Evolutionary conservation across 2,797 vertebrate genomes (phyloP).

Genomic region (Artibeus lituratus): DNA sequence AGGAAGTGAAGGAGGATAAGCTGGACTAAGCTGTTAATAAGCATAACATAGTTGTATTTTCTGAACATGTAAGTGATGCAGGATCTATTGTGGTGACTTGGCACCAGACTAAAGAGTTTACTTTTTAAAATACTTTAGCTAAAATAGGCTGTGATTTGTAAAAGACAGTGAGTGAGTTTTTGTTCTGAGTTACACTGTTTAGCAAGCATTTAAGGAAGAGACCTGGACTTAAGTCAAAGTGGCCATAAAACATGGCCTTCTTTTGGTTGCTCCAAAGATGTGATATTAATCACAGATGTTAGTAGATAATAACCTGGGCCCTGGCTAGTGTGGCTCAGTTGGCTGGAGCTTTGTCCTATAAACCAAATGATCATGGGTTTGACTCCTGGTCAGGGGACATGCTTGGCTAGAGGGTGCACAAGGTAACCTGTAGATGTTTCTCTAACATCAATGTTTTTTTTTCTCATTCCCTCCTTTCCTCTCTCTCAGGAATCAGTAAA

Average conservation of each 20-base stretch:
- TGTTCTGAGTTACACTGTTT: background rate
- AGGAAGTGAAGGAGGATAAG: background rate
- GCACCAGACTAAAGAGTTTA: background rate
- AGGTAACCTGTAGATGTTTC: too few relatives aligned
- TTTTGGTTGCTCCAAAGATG: background rate
- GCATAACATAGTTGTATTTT: background rate
- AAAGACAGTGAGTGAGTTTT: background rate
- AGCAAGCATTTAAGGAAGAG: background rate
- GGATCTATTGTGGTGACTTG: background rate
- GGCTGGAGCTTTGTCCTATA: too few relatives aligned
- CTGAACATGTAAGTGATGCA: background rate
- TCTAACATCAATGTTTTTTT: too few relatives aligned
- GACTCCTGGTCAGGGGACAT: too few relatives aligned
- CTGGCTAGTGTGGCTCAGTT: too few relatives aligned
- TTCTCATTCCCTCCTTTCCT: too few relatives aligned
- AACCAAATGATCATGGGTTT: too few relatives aligned
- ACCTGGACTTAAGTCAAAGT: background rate
- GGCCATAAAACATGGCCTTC: background rate
- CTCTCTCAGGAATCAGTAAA: too few relatives aligned
- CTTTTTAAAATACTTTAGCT: background rate
- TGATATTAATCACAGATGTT: background rate
- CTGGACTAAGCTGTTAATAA: background rate
- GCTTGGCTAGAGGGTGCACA: too few relatives aligned
- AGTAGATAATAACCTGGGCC: too few relatives aligned
- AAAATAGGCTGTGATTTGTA: background rate